Percentiles rank a stretch among this genome's conserved stretches.
phyloP scores from a whole-genome alignment of 2,113 vertebrate genomes.

The Malaclemys terrapin region DNA sequence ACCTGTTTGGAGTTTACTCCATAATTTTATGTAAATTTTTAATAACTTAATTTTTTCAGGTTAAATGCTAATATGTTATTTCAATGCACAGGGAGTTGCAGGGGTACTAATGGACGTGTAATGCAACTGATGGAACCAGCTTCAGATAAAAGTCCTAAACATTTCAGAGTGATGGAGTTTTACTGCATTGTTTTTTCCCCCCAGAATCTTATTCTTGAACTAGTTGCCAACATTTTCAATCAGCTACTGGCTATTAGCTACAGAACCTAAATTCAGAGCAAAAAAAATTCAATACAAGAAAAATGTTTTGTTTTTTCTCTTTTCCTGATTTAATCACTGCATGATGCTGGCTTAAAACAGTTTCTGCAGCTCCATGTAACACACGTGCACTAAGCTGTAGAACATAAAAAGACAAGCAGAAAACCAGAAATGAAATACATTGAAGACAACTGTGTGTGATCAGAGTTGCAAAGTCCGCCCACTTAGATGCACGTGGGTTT shows the following conservation, averaged over 20 bases:
- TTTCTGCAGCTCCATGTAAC: background rate
- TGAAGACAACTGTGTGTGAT: background rate
- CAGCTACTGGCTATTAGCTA: slow-evolving; percentile 8
- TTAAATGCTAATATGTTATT: slow-evolving; percentile 80
- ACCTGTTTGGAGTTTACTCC: slow-evolving; percentile 84
- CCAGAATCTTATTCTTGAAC: background rate
- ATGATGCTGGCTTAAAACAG: slow-evolving; percentile 10
- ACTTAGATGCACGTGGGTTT: background rate
- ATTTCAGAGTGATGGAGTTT: slow-evolving; percentile 18
- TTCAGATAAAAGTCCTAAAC: slow-evolving; percentile 26
- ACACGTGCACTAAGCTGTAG: background rate
- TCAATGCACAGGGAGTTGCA: slow-evolving; percentile 38
- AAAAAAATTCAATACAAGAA: background rate
- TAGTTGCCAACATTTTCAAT: slow-evolving; percentile 13
- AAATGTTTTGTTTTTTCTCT: background rate
- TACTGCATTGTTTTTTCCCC: slow-evolving; percentile 9
- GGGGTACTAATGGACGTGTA: slow-evolving; percentile 58
- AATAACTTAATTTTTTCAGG: slow-evolving; percentile 74
- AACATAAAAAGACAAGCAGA: background rate
- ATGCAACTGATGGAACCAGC: slow-evolving; percentile 19
- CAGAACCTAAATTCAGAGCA: slow-evolving; percentile 35
- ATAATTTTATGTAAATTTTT: slow-evolving; percentile 85
- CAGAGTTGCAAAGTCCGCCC: background rate
- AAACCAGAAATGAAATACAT: background rate
- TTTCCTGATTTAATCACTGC: slow-evolving; percentile 14